phyloP scores from a whole-genome alignment of 2,797 vertebrate genomes.

The Tadarida brasiliensis region DNA sequence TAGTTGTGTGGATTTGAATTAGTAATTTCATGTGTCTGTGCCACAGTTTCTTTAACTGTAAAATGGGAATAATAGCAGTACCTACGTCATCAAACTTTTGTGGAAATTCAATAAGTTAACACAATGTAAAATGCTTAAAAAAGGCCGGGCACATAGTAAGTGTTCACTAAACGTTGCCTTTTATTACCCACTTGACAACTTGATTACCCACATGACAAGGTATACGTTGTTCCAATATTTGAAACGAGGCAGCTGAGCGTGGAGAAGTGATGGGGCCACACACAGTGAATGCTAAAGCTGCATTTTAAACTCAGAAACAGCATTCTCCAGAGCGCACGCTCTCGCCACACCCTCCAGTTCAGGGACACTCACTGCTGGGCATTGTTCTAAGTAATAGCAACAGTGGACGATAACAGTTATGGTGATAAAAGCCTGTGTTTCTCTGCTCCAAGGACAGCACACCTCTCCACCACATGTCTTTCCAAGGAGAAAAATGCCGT shows the following conservation, averaged over 20 bases:
- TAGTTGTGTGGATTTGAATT: not conserved
- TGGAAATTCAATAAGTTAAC: slow-evolving; percentile 34
- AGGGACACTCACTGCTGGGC: not conserved
- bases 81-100: not conserved
- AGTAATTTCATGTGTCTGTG: not conserved
- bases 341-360: not conserved
- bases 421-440: not conserved
- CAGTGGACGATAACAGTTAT: no score
- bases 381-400: not conserved
- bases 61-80: not conserved
- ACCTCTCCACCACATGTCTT: not conserved
- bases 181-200: not conserved
- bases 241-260: not conserved
- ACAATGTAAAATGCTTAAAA: not conserved
- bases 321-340: not conserved
- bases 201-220: not conserved
- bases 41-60: not conserved
- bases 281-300: not conserved
- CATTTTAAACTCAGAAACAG: not conserved
- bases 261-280: not conserved
- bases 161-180: not conserved
- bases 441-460: not conserved
- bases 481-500: not conserved
- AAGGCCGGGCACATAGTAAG: not conserved
- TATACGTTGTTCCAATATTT: not conserved